A percentile compares a stretch with the other conserved stretches of the same genome.
These are phyloP conservation scores for Herpetotheres cachinnans DNA, from an alignment of 2,113 vertebrate species.

Conservation along the genomic window DNA sequence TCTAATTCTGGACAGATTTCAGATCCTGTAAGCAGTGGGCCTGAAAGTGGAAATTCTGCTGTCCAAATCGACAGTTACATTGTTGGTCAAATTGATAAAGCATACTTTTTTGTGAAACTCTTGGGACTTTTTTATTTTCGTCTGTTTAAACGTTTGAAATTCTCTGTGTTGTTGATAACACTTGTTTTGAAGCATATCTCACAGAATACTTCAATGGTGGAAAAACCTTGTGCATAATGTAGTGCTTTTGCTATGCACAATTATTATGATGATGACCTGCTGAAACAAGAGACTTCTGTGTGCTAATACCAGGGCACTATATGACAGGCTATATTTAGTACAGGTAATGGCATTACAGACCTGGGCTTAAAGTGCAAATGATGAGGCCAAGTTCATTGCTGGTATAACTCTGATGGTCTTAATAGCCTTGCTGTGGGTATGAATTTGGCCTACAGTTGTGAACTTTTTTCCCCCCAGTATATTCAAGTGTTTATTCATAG, in stretches of 20 bases:
- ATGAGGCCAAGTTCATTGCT: not conserved
- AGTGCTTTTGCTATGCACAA: not conserved
- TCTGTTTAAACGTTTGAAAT: not conserved
- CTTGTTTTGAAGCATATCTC: not conserved
- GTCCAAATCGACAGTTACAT: not conserved
- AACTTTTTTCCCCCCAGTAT: not conserved
- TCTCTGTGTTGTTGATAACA: not conserved
- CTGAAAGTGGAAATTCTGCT: not conserved
- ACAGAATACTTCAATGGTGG: not conserved
- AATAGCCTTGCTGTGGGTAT: not conserved
- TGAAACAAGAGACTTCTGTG: not conserved
- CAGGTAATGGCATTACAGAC: constrained; percentile 17
- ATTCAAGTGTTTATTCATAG: not conserved
- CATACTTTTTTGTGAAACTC: not conserved
- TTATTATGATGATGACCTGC: not conserved
- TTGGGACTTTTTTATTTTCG: not conserved
- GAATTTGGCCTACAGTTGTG: not conserved
- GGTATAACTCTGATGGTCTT: not conserved
- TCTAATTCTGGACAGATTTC: constrained; percentile 43
- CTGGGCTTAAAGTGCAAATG: not conserved
- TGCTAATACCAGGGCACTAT: not conserved
- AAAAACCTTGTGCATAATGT: not conserved
- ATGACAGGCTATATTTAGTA: not conserved
- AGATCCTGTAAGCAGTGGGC: not conserved
- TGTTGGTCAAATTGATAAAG: not conserved